Evolutionary conservation across 2,113 vertebrate species (phyloP).

Genomic region (Phasianus colchicus): DNA sequence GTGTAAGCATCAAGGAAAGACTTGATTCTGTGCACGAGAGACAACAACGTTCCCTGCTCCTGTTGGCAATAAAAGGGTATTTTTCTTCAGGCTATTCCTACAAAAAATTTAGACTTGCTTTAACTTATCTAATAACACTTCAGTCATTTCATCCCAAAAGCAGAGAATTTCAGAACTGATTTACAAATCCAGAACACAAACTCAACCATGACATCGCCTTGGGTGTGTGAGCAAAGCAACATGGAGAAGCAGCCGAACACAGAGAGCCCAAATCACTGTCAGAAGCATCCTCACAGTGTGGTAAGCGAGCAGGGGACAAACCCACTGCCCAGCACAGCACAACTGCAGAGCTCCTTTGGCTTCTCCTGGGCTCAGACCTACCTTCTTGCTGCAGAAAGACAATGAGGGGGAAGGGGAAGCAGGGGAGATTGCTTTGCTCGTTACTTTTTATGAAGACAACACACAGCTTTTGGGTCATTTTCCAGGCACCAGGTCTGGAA

Average conservation of each 20-base stretch:
- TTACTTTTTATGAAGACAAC: constrained; percentile 48
- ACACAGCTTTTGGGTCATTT: constrained; percentile 60
- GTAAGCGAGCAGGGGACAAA: not conserved
- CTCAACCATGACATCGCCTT: not conserved
- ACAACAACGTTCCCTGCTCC: not conserved
- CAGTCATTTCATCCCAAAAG: not conserved
- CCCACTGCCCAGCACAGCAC: not conserved
- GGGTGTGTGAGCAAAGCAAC: not conserved
- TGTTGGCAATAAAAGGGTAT: not conserved
- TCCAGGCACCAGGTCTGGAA: constrained; percentile 53
- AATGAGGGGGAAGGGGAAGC: not conserved
- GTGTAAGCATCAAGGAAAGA: not conserved
- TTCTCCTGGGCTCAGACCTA: not conserved
- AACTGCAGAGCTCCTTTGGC: not conserved
- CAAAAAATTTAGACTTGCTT: not conserved
- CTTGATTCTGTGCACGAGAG: not conserved
- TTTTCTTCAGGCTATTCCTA: not conserved
- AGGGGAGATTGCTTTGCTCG: constrained; percentile 11
- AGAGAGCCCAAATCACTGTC: not conserved
- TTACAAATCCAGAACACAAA: not conserved
- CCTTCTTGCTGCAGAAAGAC: not conserved
- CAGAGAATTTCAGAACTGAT: fast-evolving
- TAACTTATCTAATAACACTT: not conserved
- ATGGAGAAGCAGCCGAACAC: not conserved
- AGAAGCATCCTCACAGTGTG: not conserved